phyloP scores from a whole-genome alignment of 2,113 vertebrate genomes.

The Poecilia latipinna region DNA sequence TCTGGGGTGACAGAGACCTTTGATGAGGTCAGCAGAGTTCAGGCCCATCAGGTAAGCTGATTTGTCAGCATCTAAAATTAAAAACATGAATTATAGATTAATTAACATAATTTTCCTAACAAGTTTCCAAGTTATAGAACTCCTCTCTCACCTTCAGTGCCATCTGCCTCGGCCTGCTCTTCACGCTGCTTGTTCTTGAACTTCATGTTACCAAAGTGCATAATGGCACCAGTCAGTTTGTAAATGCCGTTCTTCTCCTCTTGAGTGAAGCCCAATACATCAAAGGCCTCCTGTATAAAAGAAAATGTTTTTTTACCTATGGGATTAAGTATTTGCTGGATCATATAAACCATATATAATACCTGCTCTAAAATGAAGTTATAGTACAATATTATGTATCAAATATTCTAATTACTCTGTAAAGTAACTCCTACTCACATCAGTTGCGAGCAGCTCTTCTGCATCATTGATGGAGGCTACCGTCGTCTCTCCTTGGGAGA shows the following conservation, averaged over 20 bases:
- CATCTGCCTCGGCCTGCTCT: slow-evolving; percentile 89
- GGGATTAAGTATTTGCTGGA: neutral
- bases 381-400: neutral
- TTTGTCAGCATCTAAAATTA: slow-evolving; percentile 86
- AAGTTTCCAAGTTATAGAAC: neutral
- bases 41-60: slow-evolving; percentile 88
- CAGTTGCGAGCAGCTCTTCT: slow-evolving; percentile 75
- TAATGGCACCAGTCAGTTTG: slow-evolving; percentile 89
- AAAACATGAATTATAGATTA: neutral
- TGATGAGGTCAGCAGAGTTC: slow-evolving; percentile 91
- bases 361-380: neutral
- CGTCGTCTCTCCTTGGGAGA: slow-evolving; percentile 79
- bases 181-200: slow-evolving; percentile 91
- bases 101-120: neutral
- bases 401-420: neutral
- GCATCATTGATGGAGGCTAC: slow-evolving; percentile 75
- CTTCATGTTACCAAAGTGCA: slow-evolving; percentile 92
- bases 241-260: slow-evolving; percentile 88
- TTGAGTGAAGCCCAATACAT: slow-evolving; percentile 85
- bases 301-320: slow-evolving; percentile 4
- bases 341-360: neutral
- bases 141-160: slow-evolving; percentile 83
- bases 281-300: slow-evolving; percentile 74
- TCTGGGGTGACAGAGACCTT: slow-evolving; percentile 88
- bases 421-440: slow-evolving; percentile 59